Evolutionary conservation across 2,888 invertebrate species (phyloP).

Genomic region (Parthenolecanium corni): DNA sequence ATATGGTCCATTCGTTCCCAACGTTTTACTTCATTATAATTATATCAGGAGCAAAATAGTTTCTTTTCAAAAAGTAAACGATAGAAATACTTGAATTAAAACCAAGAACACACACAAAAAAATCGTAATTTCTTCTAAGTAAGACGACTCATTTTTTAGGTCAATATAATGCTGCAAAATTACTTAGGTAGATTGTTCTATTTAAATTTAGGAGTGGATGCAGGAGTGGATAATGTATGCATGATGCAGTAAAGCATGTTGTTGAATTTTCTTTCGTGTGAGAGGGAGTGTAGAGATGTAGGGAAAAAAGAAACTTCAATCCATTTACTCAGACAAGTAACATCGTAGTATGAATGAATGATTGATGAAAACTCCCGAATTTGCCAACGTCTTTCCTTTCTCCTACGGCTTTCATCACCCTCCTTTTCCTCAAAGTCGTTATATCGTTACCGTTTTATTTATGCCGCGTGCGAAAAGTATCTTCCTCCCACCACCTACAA

Average conservation of each 20-base stretch:
- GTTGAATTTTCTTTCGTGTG: background rate
- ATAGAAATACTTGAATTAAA: too few species aligned
- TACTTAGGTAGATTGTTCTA: too few species aligned
- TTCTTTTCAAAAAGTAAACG: too few species aligned
- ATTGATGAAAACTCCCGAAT: conserved; percentile 17
- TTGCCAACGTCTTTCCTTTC: background rate
- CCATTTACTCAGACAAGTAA: conserved; percentile 22
- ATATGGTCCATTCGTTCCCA: too few species aligned
- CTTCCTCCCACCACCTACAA: too few species aligned
- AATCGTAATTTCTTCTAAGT: too few species aligned
- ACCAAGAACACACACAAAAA: too few species aligned
- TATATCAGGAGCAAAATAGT: too few species aligned
- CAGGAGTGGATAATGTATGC: conserved; percentile 8
- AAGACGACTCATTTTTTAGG: conserved; percentile 20
- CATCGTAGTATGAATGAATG: conserved; percentile 22
- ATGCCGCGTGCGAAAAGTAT: background rate
- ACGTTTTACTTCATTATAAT: too few species aligned
- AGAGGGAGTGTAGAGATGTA: background rate
- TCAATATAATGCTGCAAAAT: conserved; percentile 7
- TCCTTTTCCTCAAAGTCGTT: background rate
- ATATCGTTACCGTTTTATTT: background rate
- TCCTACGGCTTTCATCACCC: background rate
- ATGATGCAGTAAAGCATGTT: conserved; percentile 16
- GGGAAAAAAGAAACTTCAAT: conserved; percentile 7
- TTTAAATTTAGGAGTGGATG: background rate